These are phyloP conservation scores for Melanchra persicariae DNA, from an alignment of 2,888 invertebrate species.

Conservation along the genomic window DNA sequence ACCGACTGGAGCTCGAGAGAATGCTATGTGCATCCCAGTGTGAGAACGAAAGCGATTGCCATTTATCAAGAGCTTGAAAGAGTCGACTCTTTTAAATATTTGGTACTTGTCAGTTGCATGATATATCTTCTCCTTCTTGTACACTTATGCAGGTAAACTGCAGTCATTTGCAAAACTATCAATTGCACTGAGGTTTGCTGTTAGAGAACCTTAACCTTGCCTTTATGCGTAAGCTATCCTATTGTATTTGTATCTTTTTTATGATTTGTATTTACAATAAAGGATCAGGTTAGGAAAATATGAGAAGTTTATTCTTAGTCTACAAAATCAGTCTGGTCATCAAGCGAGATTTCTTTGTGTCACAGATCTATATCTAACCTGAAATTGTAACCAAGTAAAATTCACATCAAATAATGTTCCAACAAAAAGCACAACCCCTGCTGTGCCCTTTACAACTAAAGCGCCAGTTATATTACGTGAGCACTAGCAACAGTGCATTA, in stretches of 20 bases:
- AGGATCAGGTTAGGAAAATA: not conserved
- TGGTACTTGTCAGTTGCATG: not conserved
- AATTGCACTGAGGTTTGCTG: no score
- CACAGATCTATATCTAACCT: not conserved
- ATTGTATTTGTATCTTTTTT: no score
- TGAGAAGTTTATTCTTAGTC: not conserved
- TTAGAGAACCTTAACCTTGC: no score
- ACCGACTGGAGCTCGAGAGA: no score
- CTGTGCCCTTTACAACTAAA: not conserved
- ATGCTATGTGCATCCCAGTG: not conserved
- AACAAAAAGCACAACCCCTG: not conserved
- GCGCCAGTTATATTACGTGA: conserved; percentile 3
- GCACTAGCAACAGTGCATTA: conserved; percentile 17
- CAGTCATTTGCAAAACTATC: no score
- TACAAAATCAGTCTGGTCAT: not conserved
- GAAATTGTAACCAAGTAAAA: not conserved
- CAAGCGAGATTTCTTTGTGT: not conserved
- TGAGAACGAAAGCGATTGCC: not conserved
- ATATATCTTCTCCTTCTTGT: no score
- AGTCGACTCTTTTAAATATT: not conserved
- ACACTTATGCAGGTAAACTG: no score
- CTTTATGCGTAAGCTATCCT: no score
- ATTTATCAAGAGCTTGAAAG: not conserved
- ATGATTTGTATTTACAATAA: no score
- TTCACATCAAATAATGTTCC: not conserved